Percentiles rank a stretch among this genome's conserved stretches.
Evolutionary conservation across 2,888 invertebrate genomes (phyloP).

Genomic region (Drosophila borborema): DNA sequence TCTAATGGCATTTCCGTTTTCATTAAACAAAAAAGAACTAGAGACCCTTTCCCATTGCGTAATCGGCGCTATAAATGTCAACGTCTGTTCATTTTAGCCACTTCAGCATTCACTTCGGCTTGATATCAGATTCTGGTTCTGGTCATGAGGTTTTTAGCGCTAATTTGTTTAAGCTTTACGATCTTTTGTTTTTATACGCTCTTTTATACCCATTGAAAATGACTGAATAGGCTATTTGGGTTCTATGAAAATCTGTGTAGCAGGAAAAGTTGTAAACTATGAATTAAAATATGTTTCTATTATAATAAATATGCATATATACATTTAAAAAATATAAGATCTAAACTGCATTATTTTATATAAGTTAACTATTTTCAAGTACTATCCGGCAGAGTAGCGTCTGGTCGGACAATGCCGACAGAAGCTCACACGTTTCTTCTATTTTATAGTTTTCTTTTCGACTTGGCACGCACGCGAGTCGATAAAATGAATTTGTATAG

Average conservation of each 20-base stretch:
- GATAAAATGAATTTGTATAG: slow-evolving; percentile 67
- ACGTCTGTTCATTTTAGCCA: slow-evolving; percentile 17
- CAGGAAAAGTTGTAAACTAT: background rate
- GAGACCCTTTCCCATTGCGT: slow-evolving; percentile 50
- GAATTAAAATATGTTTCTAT: background rate
- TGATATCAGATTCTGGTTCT: slow-evolving; percentile 17
- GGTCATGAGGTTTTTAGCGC: slow-evolving; percentile 31
- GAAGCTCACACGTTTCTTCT: background rate
- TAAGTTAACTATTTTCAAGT: background rate
- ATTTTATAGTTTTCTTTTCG: slow-evolving; percentile 23
- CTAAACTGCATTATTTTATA: background rate
- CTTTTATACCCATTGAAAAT: background rate
- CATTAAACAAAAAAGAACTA: background rate
- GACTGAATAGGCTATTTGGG: background rate
- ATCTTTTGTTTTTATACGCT: slow-evolving; percentile 24
- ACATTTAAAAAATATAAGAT: background rate
- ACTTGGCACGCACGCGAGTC: slow-evolving; percentile 65
- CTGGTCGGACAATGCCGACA: background rate
- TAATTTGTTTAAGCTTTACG: slow-evolving; percentile 51
- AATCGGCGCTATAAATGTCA: slow-evolving; percentile 64
- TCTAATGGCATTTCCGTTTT: slow-evolving; percentile 68
- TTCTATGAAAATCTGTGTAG: background rate
- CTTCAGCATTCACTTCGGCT: slow-evolving; percentile 28
- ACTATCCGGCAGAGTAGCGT: background rate
- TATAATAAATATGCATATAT: background rate